These are phyloP conservation scores for Pinctada fucata DNA, from an alignment of 2,888 invertebrate genomes.

Conservation along the genomic window DNA sequence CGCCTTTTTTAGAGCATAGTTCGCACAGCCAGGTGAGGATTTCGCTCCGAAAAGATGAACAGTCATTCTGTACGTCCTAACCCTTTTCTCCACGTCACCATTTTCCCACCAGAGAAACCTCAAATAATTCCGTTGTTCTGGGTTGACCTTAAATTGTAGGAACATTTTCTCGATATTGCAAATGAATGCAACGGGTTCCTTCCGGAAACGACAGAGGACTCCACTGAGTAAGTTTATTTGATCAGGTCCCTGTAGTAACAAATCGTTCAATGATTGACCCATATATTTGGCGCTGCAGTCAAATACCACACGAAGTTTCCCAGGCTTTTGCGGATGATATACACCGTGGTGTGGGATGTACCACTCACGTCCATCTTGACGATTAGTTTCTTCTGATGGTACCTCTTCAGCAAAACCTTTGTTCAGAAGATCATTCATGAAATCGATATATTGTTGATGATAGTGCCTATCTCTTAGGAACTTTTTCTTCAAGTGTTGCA, in stretches of 20 bases:
- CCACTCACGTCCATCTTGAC: conserved; percentile 32
- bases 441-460: conserved; percentile 21
- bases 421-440: conserved; percentile 33
- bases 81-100: conserved; percentile 43
- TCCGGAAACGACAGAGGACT: conserved; percentile 29
- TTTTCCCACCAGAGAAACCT: conserved; percentile 40
- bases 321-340: conserved; percentile 43
- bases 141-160: conserved; percentile 25
- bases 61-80: conserved; percentile 30
- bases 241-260: conserved; percentile 40
- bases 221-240: conserved; percentile 20
- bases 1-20: conserved; percentile 42
- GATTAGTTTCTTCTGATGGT: not conserved
- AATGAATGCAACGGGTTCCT: conserved; percentile 27
- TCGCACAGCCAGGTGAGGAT: conserved; percentile 45
- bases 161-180: conserved; percentile 41
- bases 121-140: conserved; percentile 28
- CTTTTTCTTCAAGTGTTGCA: not conserved
- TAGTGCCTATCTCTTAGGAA: conserved; percentile 6
- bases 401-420: conserved; percentile 33
- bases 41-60: conserved; percentile 40
- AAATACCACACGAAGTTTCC: conserved; percentile 43
- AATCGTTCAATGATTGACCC: conserved; percentile 38
- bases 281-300: conserved; percentile 36
- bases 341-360: conserved; percentile 46